Percentiles rank a stretch among this genome's conserved stretches.
Evolutionary conservation across 2,113 vertebrate genomes (phyloP).

Genomic region (Anarhynchus alexandrinus): DNA sequence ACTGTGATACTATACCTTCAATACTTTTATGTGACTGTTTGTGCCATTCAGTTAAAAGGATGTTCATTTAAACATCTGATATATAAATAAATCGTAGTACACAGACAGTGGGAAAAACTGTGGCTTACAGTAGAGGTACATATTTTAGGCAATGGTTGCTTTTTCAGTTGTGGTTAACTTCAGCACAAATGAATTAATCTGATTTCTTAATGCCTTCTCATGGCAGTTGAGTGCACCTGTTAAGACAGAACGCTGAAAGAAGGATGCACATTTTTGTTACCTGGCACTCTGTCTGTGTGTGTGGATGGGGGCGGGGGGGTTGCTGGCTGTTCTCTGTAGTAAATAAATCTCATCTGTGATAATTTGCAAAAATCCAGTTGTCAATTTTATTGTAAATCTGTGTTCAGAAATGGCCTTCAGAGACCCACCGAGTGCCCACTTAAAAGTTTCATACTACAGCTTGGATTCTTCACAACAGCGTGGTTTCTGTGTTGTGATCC

Average conservation of each 20-base stretch:
- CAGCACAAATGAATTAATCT: background rate
- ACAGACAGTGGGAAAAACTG: background rate
- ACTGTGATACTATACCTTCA: background rate
- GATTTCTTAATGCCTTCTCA: background rate
- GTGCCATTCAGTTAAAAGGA: slow-evolving; percentile 23
- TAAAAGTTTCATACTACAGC: background rate
- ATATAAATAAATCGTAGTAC: background rate
- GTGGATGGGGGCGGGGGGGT: too few species aligned
- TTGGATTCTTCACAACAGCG: background rate
- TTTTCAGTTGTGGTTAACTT: slow-evolving; percentile 11
- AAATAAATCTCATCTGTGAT: background rate
- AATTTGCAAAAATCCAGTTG: background rate
- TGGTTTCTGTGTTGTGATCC: background rate
- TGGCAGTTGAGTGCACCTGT: slow-evolving; percentile 1
- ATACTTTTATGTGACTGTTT: slow-evolving; percentile 2
- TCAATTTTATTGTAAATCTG: background rate
- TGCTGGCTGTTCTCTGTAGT: background rate
- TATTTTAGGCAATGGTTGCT: background rate
- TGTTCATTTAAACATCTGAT: background rate
- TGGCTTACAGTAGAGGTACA: background rate
- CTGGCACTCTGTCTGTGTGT: background rate
- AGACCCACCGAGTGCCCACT: background rate
- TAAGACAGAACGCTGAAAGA: background rate
- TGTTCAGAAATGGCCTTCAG: background rate
- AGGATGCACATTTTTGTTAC: background rate